Evolutionary conservation across 2,113 vertebrate genomes (phyloP), one percentile per base, ranked within the genome.

Genomic region (Gymnocephalus cernua): DNA sequence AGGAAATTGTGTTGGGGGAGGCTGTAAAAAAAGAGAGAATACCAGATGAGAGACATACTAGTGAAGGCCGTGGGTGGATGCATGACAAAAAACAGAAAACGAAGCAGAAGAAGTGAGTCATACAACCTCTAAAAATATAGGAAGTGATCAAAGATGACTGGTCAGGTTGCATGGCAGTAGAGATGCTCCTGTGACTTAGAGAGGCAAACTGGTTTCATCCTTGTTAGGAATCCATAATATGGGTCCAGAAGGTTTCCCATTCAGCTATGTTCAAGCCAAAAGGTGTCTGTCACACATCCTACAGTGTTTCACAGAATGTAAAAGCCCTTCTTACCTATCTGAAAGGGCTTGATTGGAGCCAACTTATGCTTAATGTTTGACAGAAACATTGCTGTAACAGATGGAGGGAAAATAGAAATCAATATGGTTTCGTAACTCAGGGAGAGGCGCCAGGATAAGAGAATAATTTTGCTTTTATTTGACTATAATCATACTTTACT

Each of bases 41-140:
- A 18, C 18, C 6, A 35, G 25, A 27, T 62, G 38, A 66, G 23
- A 81, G 29, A 67, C 19, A n/a, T 35, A 47, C 4, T 45, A 56
- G 63, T 53, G 72, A 74, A 62, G 77, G 76, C 35, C 7, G 66
- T 57, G 54, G 27, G 70, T 47, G 21, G 63, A 77, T 6, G 35
- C 25, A 58, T 12, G 41, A 41, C 12, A 12, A 35, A 9, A 18
- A 44, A 56, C 0, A 9, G 12, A 45, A 62, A 38, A 47, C 1
- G 16, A 23, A 68, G 58, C 0, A 2, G 14, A 65, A 44, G 16
- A 3, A 61, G 14, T 65, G 72, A 75, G 53, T 82, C 79, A 70
- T 9, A 21, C 9, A 66, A 75, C 19, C 58, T 62, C 41, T 53
- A 64, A 57, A 69, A 70, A 67, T 66, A 58, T 10, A 27, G 6